A percentile compares a stretch with the other conserved stretches of the same genome.
These are phyloP conservation scores for Leptinotarsa haldemani DNA, from an alignment of 2,888 invertebrate genomes.

Conservation along the genomic window DNA sequence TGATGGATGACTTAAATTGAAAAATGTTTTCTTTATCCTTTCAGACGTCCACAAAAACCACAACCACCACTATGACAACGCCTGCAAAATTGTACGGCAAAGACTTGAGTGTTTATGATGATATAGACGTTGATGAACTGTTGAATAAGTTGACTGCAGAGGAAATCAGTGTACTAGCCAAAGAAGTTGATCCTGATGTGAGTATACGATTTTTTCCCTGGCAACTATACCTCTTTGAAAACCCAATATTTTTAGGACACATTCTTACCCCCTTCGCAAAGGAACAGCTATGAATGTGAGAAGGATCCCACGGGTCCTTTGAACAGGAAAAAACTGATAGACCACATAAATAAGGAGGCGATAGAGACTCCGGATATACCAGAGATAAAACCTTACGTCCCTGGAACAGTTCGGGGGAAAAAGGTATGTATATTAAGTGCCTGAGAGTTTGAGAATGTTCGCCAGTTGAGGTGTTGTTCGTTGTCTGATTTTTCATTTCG, in stretches of 20 bases:
- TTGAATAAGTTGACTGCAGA: slow-evolving; percentile 92
- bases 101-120: slow-evolving; percentile 90
- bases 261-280: slow-evolving; percentile 94
- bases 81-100: slow-evolving; percentile 91
- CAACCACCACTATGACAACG: slow-evolving; percentile 90
- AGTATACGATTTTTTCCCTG: slow-evolving; percentile 66
- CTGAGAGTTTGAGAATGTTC: neutral
- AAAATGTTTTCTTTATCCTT: slow-evolving; percentile 60
- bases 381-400: slow-evolving; percentile 92
- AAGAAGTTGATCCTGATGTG: slow-evolving; percentile 99
- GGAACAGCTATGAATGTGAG: slow-evolving; percentile 95
- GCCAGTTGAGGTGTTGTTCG: no score
- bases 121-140: slow-evolving; percentile 95
- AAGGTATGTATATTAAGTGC: slow-evolving; percentile 71
- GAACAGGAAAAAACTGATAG: slow-evolving; percentile 93
- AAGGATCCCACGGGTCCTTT: slow-evolving; percentile 96
- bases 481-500: slow-evolving; percentile 50
- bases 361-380: slow-evolving; percentile 97
- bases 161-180: slow-evolving; percentile 96
- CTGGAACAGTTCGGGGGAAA: slow-evolving; percentile 91
- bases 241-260: slow-evolving; percentile 80
- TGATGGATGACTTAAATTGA: slow-evolving; percentile 16
- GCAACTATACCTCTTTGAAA: neutral
- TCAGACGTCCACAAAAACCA: slow-evolving; percentile 86
- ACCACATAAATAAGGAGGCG: slow-evolving; percentile 98